Evolutionary conservation across 1,140 invertebrate species (phyloP), one percentile per base, ranked within the genome.

Genomic region (Drosophila serrata): DNA sequence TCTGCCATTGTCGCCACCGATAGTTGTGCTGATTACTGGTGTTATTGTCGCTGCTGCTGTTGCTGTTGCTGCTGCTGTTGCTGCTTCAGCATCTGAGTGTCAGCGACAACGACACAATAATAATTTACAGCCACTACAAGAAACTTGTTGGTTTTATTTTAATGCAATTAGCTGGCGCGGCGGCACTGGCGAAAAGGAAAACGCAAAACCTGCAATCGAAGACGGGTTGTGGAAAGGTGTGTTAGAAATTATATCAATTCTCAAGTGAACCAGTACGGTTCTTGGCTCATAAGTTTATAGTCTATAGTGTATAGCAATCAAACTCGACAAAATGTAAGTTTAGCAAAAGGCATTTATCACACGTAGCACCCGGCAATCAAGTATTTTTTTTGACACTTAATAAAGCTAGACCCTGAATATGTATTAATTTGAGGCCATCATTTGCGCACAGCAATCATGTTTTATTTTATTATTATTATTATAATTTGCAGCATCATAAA

Each of bases 161-260:
- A 84, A 90, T 90, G 85, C 85, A 90, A 87, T 87, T 87, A 87
- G 82, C 67, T 76, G 64, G 48, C 63, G 37, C 51, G 40, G 37
- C 53, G 37, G 24, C 48, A 8, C 33, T 22, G 56, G 61, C 75
- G 62, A 79, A 90, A 84, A 81, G 69, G 72, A 88, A 87, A 87
- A 80, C 72, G 67, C 73, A 74, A 82, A 84, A 90, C 77, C 84
- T 87, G 84, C 76, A 87, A 87, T 80, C 9, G 69, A 46, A 72
- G 48, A 45, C 40, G 35, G 39, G 6, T 13, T 37, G 51, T 49
- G 39, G 39, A 76, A 69, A 79, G 62, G 49, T 75, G 45, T 79
- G 64, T 86, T 75, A 29, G 49, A 57, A 51, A 78, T 69, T 61
- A 51, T 64, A 42, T 42, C 8, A 61, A 53, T 62, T 57, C 45